Percentiles rank a stretch among this genome's conserved stretches.
Conservation (phyloP, 2,797 vertebrate species). For the Enteromius trimaculatus region DNA sequence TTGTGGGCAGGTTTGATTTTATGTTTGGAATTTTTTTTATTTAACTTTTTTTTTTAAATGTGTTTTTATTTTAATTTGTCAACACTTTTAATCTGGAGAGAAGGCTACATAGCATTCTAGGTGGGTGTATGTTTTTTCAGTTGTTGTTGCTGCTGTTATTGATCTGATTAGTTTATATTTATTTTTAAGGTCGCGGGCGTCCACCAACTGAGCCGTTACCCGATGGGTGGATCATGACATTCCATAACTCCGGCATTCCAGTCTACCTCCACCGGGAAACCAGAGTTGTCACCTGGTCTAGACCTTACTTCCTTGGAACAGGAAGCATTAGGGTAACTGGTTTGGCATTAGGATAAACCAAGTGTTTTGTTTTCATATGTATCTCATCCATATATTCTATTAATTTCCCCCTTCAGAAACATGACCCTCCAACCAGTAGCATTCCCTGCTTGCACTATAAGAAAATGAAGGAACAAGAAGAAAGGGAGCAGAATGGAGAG, state of each 20-base stretch:
- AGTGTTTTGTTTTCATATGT: background rate
- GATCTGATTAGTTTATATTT: background rate
- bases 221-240: slow-evolving; percentile 99
- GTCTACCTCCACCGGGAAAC: slow-evolving; percentile 99
- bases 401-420: slow-evolving; percentile 83
- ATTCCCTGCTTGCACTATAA: slow-evolving; percentile 98
- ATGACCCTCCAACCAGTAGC: slow-evolving; percentile 96
- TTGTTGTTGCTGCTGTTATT: background rate
- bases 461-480: slow-evolving; percentile 96
- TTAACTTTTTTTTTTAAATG: no score
- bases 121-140: background rate
- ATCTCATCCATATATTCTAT: background rate
- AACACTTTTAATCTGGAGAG: no score
- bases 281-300: slow-evolving; percentile 98
- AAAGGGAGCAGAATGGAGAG: slow-evolving; percentile 88
- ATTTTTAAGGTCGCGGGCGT: slow-evolving; percentile 89
- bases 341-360: background rate
- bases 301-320: slow-evolving; percentile 97
- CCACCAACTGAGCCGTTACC: slow-evolving; percentile 97
- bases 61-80: no score
- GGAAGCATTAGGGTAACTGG: slow-evolving; percentile 95
- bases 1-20: background rate
- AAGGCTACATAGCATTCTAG: background rate
- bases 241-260: slow-evolving; percentile 99
- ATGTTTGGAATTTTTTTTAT: background rate